Percentiles rank a stretch among this genome's conserved stretches.
phyloP scores from a whole-genome alignment of 1,140 invertebrate genomes.

The Asbolus verrucosus region DNA sequence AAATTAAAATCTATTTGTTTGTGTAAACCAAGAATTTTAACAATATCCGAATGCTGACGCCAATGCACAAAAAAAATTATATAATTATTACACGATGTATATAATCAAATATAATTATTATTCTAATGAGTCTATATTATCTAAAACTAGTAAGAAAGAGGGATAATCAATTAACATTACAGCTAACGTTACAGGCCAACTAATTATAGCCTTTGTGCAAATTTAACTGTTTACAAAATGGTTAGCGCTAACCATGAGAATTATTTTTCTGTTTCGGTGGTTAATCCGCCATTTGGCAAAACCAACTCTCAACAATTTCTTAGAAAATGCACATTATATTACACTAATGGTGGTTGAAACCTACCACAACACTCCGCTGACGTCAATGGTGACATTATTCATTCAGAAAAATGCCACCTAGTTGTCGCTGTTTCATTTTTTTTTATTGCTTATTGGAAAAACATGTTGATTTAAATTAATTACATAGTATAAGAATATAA shows the following conservation, averaged over 20 bases:
- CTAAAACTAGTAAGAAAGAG: too few relatives aligned
- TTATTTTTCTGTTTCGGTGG: too few relatives aligned
- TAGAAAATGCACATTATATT: too few relatives aligned
- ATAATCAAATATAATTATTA: neutral
- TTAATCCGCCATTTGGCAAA: slow-evolving; percentile 24
- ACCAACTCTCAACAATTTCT: too few relatives aligned
- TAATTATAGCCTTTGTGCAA: too few relatives aligned
- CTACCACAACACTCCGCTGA: slow-evolving; percentile 19
- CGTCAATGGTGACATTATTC: slow-evolving; percentile 24
- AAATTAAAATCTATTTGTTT: slow-evolving; percentile 14
- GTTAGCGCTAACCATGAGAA: too few relatives aligned
- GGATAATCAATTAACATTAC: too few relatives aligned
- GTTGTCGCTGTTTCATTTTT: slow-evolving; percentile 6
- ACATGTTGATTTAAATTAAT: slow-evolving; percentile 22
- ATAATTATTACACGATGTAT: neutral
- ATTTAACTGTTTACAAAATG: too few relatives aligned
- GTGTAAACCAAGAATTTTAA: slow-evolving; percentile 1
- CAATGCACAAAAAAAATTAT: slow-evolving; percentile 1
- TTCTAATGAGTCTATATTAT: neutral
- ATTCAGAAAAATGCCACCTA: slow-evolving; percentile 1
- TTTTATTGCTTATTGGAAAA: neutral
- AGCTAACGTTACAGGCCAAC: too few relatives aligned
- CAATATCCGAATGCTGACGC: neutral
- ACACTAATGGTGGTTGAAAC: neutral
- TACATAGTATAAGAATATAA: too few relatives aligned